These are phyloP conservation scores for Gymnoscelis rufifasciata DNA, from an alignment of 2,888 invertebrate species.

Conservation along the genomic window DNA sequence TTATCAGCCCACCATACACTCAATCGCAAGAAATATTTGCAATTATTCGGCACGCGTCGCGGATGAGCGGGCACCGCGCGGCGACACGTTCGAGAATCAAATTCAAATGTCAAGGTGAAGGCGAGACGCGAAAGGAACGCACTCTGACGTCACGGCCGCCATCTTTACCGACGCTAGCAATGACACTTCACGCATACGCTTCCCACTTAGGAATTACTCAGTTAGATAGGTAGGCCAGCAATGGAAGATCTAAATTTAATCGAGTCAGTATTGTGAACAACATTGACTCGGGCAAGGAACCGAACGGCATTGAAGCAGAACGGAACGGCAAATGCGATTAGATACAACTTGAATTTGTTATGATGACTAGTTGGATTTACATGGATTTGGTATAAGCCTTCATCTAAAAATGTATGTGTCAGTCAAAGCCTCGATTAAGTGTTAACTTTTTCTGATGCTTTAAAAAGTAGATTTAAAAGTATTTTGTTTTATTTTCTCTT, in stretches of 20 bases:
- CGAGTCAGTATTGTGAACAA: background rate
- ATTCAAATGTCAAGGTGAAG: conserved; percentile 74
- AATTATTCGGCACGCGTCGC: conserved; percentile 49
- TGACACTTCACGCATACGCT: conserved; percentile 35
- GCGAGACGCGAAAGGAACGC: conserved; percentile 67
- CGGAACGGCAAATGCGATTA: conserved; percentile 19
- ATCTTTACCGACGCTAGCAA: conserved; percentile 47
- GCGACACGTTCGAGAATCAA: conserved; percentile 66
- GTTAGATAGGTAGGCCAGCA: conserved; percentile 39
- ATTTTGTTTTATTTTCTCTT: too few relatives aligned
- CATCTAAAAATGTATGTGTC: too few relatives aligned
- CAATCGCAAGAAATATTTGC: conserved; percentile 4
- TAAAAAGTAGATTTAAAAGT: too few relatives aligned
- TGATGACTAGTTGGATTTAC: too few relatives aligned
- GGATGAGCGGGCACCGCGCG: conserved; percentile 50
- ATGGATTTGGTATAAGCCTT: too few relatives aligned
- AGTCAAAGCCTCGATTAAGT: too few relatives aligned
- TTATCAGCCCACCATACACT: background rate
- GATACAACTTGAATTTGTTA: too few relatives aligned
- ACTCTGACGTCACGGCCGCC: conserved; percentile 68
- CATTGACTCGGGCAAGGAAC: conserved; percentile 25
- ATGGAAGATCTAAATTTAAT: conserved; percentile 34
- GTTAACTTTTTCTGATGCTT: too few relatives aligned
- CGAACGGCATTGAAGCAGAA: conserved; percentile 19
- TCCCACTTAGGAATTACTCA: conserved; percentile 44